Base-by-base conservation (phyloP, 2,797 vertebrate genomes). In the Tympanoctomys barrerae region DNA sequence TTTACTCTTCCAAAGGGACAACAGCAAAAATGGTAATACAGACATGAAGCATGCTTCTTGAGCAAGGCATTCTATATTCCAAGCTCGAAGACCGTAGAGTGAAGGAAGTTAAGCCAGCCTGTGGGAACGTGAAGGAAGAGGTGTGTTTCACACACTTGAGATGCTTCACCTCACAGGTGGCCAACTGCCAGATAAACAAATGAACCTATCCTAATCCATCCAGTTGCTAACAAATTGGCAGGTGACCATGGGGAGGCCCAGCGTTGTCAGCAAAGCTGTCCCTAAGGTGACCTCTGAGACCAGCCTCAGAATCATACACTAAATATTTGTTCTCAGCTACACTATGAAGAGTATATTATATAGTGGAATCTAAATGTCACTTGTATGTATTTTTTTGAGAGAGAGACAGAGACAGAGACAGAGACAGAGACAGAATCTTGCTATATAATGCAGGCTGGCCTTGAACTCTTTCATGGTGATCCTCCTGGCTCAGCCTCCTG, bases 71-170 rank as follows among this genome's bases (percentile, higher is more conserved):
- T n/a, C n/a, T 31, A 33, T 22, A 26, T 33, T 13, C 42, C 28
- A 28, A 70, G 5, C 8, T 57, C 28, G 28, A 22, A 59, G 21
- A 19, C 10, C 3, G 6, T 7, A 33, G 12, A 5, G 18, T 18
- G 36, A 68, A 68, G n/a, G 28, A 31, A 42, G 31, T 11, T 42
- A 9, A 86, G 7, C 1, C 49, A 42, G 6, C 1, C 8, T 46
- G 2, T 7, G 39, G 2, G 8, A 78, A 18, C 8, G 1, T 6
- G 36, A n/a, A 14, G 12, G 52, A 54, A 0, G 1, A 11, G 5
- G 18, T 24, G 21, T 22, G 24, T 19, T 13, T n/a, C 19, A 52
- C 6, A 42, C 19, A 52, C 33, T 10, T 62, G 46, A 46, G 33
- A 6, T n/a, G n/a, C 13, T 5, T 59, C 26, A 85, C 0, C 4